Conservation (phyloP, 2,888 invertebrate genomes). For the Drosophila subsilvestris region DNA sequence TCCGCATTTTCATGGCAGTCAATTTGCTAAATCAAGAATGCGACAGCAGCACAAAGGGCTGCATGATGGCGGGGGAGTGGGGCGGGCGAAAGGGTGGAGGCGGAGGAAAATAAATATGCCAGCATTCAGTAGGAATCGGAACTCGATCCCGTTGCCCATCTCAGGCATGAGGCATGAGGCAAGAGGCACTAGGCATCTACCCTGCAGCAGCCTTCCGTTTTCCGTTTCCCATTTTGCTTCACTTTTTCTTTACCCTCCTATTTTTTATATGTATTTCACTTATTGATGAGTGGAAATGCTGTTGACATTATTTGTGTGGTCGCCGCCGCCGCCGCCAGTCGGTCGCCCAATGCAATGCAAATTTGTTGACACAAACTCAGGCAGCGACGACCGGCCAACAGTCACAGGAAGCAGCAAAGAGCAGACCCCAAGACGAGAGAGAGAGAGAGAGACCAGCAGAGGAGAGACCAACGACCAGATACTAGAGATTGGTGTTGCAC, state of each 20-base stretch:
- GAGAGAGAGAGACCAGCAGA: neutral
- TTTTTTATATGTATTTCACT: slow-evolving; percentile 36
- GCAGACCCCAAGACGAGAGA: neutral
- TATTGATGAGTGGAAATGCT: slow-evolving; percentile 73
- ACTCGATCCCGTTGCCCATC: slow-evolving; percentile 26
- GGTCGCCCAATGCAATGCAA: slow-evolving; percentile 69
- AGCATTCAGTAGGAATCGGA: slow-evolving; percentile 36
- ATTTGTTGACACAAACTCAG: slow-evolving; percentile 56
- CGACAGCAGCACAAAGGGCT: slow-evolving; percentile 32
- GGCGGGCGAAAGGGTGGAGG: neutral
- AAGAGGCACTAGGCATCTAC: neutral
- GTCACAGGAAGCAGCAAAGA: neutral
- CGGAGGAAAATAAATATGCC: slow-evolving; percentile 41
- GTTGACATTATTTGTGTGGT: slow-evolving; percentile 75
- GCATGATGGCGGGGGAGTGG: too few relatives aligned
- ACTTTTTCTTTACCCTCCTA: neutral
- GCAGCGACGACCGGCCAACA: slow-evolving; percentile 3
- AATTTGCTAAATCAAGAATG: slow-evolving; percentile 48
- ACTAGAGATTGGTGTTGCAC: slow-evolving; percentile 45
- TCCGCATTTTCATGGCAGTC: slow-evolving; percentile 46
- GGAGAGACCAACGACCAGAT: slow-evolving; percentile 3
- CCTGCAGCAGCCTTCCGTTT: neutral
- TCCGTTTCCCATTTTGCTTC: neutral
- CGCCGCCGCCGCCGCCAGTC: slow-evolving; percentile 65
- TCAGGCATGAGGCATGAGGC: neutral